These are phyloP conservation scores for Muntiacus reevesi DNA, from an alignment of 2,113 vertebrate species.

Conservation along the genomic window DNA sequence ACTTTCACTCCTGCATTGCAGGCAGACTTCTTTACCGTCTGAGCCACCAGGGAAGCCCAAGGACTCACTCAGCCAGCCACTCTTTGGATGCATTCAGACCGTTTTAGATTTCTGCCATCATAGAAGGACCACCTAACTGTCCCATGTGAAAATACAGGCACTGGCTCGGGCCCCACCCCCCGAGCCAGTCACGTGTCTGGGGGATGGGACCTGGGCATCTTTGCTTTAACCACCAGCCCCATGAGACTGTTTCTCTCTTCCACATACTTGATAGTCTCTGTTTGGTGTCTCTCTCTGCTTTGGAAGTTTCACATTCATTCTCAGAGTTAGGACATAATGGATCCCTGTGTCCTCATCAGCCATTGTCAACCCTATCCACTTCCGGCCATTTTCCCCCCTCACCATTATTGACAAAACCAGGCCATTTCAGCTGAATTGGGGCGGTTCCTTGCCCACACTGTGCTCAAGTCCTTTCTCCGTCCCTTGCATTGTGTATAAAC, in stretches of 20 bases:
- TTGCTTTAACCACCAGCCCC: background rate
- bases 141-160: background rate
- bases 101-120: background rate
- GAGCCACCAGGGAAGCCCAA: background rate
- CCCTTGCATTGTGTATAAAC: background rate
- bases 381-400: background rate
- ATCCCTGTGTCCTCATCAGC: background rate
- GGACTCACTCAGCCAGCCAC: background rate
- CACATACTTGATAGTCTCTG: rapidly evolving
- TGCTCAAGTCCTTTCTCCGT: background rate
- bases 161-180: background rate
- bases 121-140: background rate
- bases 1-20: background rate
- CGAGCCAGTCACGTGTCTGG: background rate
- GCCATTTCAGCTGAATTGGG: background rate
- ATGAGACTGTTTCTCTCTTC: background rate
- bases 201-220: background rate
- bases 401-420: background rate
- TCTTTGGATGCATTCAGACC: background rate
- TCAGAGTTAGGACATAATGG: background rate
- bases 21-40: too few species aligned
- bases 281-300: background rate
- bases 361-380: background rate
- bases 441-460: background rate
- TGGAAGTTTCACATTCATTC: background rate